Percentiles rank a stretch among this genome's conserved stretches.
Conservation (phyloP, 2,113 vertebrate species). For the Rhizomys pruinosus region DNA sequence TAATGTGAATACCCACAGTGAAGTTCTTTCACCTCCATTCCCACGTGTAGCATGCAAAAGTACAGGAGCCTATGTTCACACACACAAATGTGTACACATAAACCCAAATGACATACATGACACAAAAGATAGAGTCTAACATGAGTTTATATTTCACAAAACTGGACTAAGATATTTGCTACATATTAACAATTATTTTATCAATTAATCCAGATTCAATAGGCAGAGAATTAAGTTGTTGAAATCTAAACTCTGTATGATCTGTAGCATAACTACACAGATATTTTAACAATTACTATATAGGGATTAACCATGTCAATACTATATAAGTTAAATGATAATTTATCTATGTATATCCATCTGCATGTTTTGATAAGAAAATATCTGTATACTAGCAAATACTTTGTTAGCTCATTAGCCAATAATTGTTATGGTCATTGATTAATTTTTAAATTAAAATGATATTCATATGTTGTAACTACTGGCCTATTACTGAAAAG, state of each 20-base stretch:
- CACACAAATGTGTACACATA: not conserved
- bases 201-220: not conserved
- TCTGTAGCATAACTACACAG: not conserved
- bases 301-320: not conserved
- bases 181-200: not conserved
- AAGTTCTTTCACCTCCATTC: too few species aligned
- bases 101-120: not conserved
- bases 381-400: not conserved
- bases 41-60: too few species aligned
- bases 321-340: not conserved
- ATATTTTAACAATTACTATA: not conserved
- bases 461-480: not conserved
- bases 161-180: not conserved
- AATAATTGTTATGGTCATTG: not conserved
- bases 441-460: not conserved
- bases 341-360: not conserved
- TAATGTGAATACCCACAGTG: not conserved
- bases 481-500: too few species aligned
- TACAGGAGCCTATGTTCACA: too few species aligned
- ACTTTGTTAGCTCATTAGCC: not conserved
- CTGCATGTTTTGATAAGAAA: not conserved
- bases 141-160: not conserved
- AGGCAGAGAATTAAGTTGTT: constrained; percentile 11
- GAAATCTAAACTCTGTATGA: not conserved
- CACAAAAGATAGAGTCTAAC: not conserved